Evolutionary conservation across 2,797 vertebrate species (phyloP).

Genomic region (Sebastes itinus): DNA sequence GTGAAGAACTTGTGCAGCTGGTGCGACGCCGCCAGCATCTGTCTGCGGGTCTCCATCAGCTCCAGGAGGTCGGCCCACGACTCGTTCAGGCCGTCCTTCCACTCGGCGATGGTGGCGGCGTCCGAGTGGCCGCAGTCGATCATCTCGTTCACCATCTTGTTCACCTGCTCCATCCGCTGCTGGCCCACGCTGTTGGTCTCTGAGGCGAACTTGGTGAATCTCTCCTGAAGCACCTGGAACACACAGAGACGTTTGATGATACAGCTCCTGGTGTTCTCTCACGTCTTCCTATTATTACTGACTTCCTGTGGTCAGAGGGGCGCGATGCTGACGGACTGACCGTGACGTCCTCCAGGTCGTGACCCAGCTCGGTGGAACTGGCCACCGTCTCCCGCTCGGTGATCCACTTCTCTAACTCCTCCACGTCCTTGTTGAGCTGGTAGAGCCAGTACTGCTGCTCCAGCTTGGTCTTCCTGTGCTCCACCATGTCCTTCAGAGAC

Average conservation of each 20-base stretch:
- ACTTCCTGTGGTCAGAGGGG: neutral
- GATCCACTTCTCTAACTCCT: conserved; percentile 96
- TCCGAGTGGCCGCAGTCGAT: conserved; percentile 93
- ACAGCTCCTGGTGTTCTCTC: neutral
- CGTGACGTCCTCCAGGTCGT: conserved; percentile 94
- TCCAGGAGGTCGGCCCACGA: conserved; percentile 98
- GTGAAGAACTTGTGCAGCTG: conserved; percentile 95
- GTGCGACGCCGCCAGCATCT: conserved; percentile 91
- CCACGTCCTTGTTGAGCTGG: conserved; percentile 93
- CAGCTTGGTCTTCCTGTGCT: conserved; percentile 89
- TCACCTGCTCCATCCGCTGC: conserved; percentile 89
- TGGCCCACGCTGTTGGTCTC: conserved; percentile 91
- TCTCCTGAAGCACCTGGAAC: conserved; percentile 88
- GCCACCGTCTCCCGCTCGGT: conserved; percentile 92
- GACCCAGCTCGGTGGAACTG: conserved; percentile 92
- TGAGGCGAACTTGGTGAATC: conserved; percentile 91
- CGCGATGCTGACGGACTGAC: conserved; percentile 71
- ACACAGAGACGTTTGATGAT: neutral
- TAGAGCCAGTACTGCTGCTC: conserved; percentile 94
- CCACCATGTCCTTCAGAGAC: conserved; percentile 92
- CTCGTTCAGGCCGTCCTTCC: conserved; percentile 98
- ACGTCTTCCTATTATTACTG: neutral
- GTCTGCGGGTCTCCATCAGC: conserved; percentile 93
- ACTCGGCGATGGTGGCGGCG: conserved; percentile 96
- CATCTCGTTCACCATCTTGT: conserved; percentile 91